Evolutionary conservation across 1,140 invertebrate genomes (phyloP).

Genomic region (Neoseiulus cucumeris): DNA sequence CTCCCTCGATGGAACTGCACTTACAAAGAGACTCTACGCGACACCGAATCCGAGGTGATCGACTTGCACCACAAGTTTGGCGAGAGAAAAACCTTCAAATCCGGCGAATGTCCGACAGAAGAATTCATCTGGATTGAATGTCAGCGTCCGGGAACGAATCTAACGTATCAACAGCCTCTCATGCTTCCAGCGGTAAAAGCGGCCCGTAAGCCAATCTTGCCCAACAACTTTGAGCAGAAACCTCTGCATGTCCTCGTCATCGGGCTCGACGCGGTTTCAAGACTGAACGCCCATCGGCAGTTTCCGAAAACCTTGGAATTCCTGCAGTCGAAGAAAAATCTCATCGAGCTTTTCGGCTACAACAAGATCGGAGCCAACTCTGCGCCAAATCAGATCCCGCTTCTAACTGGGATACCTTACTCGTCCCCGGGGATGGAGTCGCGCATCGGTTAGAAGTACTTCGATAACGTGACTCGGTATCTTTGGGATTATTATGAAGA

Average conservation of each 20-base stretch:
- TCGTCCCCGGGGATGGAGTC: not conserved
- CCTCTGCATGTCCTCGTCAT: conserved; percentile 28
- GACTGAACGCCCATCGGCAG: conserved; percentile 36
- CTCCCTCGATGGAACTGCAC: not conserved
- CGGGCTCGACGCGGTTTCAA: conserved; percentile 37
- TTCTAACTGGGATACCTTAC: conserved; percentile 24
- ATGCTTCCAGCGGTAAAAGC: not conserved
- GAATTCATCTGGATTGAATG: conserved; percentile 6
- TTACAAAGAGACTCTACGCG: not conserved
- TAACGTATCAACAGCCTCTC: not conserved
- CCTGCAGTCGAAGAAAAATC: conserved; percentile 20
- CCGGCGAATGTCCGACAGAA: not conserved
- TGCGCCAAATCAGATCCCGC: conserved; percentile 28
- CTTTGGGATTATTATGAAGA: not conserved
- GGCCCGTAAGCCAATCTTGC: not conserved
- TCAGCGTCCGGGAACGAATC: not conserved
- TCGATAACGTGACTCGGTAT: conserved; percentile 5
- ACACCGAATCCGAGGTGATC: not conserved
- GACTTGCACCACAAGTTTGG: not conserved
- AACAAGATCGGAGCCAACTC: conserved; percentile 32
- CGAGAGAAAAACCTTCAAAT: not conserved
- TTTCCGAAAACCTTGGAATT: conserved; percentile 32
- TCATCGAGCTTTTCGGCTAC: conserved; percentile 24
- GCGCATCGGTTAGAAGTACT: not conserved
- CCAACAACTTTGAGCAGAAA: not conserved